Percentiles rank a stretch among this genome's conserved stretches.
These are phyloP conservation scores for Meandrusa payeni DNA, from an alignment of 2,888 invertebrate genomes.

Conservation along the genomic window DNA sequence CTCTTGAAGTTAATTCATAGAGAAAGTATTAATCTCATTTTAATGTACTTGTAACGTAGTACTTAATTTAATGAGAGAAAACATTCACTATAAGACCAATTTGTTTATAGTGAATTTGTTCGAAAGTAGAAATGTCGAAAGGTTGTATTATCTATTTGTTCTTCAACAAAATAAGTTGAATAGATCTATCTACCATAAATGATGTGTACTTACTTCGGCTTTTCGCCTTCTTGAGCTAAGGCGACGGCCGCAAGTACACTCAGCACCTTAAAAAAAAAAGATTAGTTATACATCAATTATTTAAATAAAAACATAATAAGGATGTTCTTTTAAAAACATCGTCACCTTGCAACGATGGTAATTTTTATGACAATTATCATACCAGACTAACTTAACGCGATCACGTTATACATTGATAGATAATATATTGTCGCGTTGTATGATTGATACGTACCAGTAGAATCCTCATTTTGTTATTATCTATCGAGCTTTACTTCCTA, in stretches of 20 bases:
- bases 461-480: constrained; percentile 28
- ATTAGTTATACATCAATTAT: background rate
- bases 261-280: constrained; percentile 50
- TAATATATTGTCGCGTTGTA: constrained; percentile 1
- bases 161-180: no score
- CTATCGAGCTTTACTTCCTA: constrained; percentile 23
- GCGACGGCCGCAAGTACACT: constrained; percentile 55
- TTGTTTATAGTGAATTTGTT: no score
- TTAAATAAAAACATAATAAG: constrained; percentile 11
- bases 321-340: constrained; percentile 1
- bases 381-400: background rate
- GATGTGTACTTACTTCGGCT: constrained; percentile 41
- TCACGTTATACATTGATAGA: background rate
- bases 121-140: no score
- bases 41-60: no score
- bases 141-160: no score
- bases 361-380: constrained; percentile 8
- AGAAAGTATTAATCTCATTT: no score
- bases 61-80: no score
- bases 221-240: constrained; percentile 48
- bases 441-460: constrained; percentile 27
- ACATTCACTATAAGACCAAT: no score
- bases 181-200: no score
- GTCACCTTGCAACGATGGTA: constrained; percentile 2
- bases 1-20: no score